phyloP scores from a whole-genome alignment of 2,888 invertebrate species.

The Tinea semifulvella region DNA sequence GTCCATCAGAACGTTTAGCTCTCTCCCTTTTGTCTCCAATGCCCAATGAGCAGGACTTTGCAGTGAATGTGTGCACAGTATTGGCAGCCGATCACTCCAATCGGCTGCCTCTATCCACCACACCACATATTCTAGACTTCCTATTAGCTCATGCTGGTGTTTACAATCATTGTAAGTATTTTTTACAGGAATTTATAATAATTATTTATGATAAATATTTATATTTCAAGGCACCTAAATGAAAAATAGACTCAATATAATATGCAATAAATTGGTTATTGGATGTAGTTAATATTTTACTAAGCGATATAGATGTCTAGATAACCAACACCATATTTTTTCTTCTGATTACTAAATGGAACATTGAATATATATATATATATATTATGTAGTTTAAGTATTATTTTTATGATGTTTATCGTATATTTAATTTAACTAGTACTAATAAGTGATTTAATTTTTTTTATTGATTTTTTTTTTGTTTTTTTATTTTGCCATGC shows the following conservation, averaged over 20 bases:
- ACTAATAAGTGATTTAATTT: too few relatives aligned
- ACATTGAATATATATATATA: too few relatives aligned
- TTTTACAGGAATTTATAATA: neutral
- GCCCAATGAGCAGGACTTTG: constrained; percentile 98
- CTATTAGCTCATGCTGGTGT: constrained; percentile 94
- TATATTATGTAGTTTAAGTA: too few relatives aligned
- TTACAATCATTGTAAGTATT: constrained; percentile 81
- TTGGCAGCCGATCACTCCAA: constrained; percentile 94
- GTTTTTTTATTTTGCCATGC: too few relatives aligned
- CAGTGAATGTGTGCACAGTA: constrained; percentile 95
- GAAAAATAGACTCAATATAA: too few relatives aligned
- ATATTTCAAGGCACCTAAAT: too few relatives aligned
- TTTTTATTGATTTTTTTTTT: too few relatives aligned
- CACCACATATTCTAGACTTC: constrained; percentile 87
- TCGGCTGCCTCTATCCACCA: constrained; percentile 83
- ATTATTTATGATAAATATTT: neutral
- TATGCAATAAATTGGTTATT: neutral
- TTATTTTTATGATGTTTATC: too few relatives aligned
- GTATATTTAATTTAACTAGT: too few relatives aligned
- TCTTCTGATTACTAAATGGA: too few relatives aligned
- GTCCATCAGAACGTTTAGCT: constrained; percentile 81
- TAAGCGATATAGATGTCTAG: neutral
- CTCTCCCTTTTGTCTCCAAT: constrained; percentile 93
- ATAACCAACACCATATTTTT: too few relatives aligned
- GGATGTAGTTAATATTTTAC: neutral